These are phyloP conservation scores for Chiloscyllium plagiosum DNA, from an alignment of 2,113 vertebrate species.

Conservation along the genomic window DNA sequence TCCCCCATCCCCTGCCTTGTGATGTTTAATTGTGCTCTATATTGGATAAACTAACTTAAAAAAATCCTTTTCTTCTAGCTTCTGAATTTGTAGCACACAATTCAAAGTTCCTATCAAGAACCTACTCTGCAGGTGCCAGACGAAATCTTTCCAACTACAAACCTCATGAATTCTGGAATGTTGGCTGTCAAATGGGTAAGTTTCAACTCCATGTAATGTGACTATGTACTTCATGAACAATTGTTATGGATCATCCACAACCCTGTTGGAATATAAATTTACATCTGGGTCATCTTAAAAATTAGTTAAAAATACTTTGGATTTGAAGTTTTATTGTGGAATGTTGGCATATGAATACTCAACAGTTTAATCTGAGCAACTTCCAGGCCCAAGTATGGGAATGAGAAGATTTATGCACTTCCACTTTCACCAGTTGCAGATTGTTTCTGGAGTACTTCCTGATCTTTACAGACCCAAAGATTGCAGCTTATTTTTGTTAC, in stretches of 20 bases:
- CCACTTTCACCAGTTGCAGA: neutral
- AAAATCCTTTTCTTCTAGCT: slow-evolving; percentile 47
- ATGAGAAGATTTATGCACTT: neutral
- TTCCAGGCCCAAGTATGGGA: neutral
- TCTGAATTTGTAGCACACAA: slow-evolving; percentile 67
- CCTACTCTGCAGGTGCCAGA: slow-evolving; percentile 70
- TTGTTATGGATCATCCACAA: no score
- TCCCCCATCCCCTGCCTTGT: neutral
- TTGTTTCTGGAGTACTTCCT: neutral
- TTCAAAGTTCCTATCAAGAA: slow-evolving; percentile 69
- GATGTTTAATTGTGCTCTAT: neutral
- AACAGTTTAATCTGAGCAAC: neutral
- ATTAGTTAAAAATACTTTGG: neutral
- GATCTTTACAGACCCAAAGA: neutral
- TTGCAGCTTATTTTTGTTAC: neutral
- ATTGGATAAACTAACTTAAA: slow-evolving; percentile 44
- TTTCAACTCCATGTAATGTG: neutral
- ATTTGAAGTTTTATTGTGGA: neutral
- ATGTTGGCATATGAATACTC: neutral
- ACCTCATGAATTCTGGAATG: slow-evolving; percentile 82
- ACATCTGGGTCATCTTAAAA: neutral
- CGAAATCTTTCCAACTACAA: slow-evolving; percentile 71
- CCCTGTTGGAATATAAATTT: neutral
- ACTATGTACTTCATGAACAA: neutral
- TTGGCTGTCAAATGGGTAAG: slow-evolving; percentile 79